Conservation (phyloP, 1,140 invertebrate genomes). For the Cecropterus lyciades region DNA sequence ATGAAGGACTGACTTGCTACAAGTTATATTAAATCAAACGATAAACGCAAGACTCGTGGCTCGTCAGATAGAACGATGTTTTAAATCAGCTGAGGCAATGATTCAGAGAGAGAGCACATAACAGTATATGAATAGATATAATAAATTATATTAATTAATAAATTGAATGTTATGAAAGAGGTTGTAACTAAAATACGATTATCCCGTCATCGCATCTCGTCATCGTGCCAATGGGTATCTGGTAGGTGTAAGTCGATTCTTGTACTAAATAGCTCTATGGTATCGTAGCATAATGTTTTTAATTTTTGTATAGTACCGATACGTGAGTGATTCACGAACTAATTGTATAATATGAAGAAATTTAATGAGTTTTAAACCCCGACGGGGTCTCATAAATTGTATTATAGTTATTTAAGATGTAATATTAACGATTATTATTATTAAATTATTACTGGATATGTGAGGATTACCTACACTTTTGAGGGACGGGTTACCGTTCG, state of each 20-base stretch:
- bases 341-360: conserved; percentile 73
- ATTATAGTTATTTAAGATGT: conserved; percentile 72
- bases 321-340: conserved; percentile 58
- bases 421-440: conserved; percentile 60
- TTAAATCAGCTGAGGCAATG: conserved; percentile 42
- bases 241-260: conserved; percentile 79
- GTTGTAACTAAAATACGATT: conserved; percentile 80
- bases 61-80: conserved; percentile 4
- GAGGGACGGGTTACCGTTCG: conserved; percentile 8
- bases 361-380: conserved; percentile 70
- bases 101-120: conserved; percentile 65
- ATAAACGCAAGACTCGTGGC: conserved; percentile 1
- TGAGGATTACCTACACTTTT: conserved; percentile 23
- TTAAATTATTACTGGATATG: conserved; percentile 49
- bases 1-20: conserved; percentile 21
- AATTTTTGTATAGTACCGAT: conserved; percentile 82
- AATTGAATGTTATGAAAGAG: conserved; percentile 78
- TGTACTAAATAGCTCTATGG: conserved; percentile 79
- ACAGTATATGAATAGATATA: conserved; percentile 66
- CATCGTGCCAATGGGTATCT: conserved; percentile 66
- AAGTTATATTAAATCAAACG: conserved; percentile 1
- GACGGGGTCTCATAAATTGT: conserved; percentile 67
- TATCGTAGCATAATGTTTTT: conserved; percentile 82
- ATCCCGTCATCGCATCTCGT: conserved; percentile 59
- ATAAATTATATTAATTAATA: conserved; percentile 70